A percentile compares a stretch with the other conserved stretches of the same genome.
phyloP scores from a whole-genome alignment of 2,888 invertebrate species.

The Escarpia spicata region DNA sequence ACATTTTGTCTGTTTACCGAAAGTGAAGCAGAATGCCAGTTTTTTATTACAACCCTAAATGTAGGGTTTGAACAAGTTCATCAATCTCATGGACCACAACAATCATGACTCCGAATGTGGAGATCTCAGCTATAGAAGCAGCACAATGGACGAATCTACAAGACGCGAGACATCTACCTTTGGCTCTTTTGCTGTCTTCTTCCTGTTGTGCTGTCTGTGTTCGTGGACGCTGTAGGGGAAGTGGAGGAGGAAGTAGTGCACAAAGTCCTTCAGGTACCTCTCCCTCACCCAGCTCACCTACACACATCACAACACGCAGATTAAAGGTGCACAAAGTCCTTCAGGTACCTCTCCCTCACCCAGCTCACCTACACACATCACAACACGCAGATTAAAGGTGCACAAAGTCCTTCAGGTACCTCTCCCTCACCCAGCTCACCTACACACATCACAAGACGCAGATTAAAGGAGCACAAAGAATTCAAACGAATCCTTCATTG shows the following conservation, averaged over 20 bases:
- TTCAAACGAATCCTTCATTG: no score
- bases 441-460: constrained; percentile 3
- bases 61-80: background rate
- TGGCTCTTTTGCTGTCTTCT: constrained; percentile 19
- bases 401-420: constrained; percentile 45
- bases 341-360: background rate
- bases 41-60: background rate
- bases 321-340: background rate
- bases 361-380: constrained; percentile 23
- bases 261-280: constrained; percentile 44
- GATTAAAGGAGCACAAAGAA: background rate
- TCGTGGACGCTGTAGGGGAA: constrained; percentile 48
- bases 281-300: constrained; percentile 32
- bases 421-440: constrained; percentile 30
- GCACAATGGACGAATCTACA: background rate
- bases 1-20: no score
- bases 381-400: background rate
- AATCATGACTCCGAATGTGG: no score
- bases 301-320: background rate
- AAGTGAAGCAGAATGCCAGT: no score
- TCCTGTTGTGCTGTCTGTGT: background rate
- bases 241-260: constrained; percentile 45
- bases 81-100: no score
- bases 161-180: background rate
- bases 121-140: no score